Evolutionary conservation across 1,140 invertebrate species (phyloP), one percentile per base, ranked within the genome.

Genomic region (Lysiphlebus fabarum): DNA sequence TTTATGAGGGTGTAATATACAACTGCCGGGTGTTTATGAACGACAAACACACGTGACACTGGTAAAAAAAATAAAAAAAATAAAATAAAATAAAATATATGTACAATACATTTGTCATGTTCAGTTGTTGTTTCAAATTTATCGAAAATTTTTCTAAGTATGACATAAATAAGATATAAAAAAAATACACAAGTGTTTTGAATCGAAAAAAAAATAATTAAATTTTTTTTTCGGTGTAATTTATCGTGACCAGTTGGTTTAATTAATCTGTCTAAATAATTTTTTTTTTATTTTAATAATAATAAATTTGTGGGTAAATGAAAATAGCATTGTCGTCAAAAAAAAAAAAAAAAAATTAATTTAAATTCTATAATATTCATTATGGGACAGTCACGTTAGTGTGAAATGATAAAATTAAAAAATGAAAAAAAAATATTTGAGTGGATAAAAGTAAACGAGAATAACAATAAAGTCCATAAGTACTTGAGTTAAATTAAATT

Each of bases 271-370:
- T 11, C 38, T 1, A 7, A 40, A n/a, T n/a, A n/a, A 40, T 36
- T 50, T 50, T 37, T 17, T 17, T 26, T 50, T 8, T 33, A 17
- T 33, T 34, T 26, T 50, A 8, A 1, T 40, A 6, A 50, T 34
- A 26, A 50, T 50, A 36, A 50, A n/a, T 26, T 26, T 26, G 17
- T 26, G 17, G 17, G 2, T 26, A 4, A 26, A 26, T 26, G 17
- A 26, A 26, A 26, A 26, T 26, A 26, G 17, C 17, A 26, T 26
- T 26, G 2, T 26, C 48, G 48, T 50, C 33, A 26, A 26, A 26
- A 50, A n/a, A n/a, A n/a, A n/a, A n/a, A n/a, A n/a, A n/a, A n/a
- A n/a, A 50, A 33, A 26, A 50, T 50, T 34, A 34, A 50, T 50
- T 50, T 36, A 11, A 50, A 50, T 50, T 50, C 36, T 36, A 50